A percentile compares a stretch with the other conserved stretches of the same genome.
Evolutionary conservation across 2,113 vertebrate genomes (phyloP).

Genomic region (Sylvia atricapilla): DNA sequence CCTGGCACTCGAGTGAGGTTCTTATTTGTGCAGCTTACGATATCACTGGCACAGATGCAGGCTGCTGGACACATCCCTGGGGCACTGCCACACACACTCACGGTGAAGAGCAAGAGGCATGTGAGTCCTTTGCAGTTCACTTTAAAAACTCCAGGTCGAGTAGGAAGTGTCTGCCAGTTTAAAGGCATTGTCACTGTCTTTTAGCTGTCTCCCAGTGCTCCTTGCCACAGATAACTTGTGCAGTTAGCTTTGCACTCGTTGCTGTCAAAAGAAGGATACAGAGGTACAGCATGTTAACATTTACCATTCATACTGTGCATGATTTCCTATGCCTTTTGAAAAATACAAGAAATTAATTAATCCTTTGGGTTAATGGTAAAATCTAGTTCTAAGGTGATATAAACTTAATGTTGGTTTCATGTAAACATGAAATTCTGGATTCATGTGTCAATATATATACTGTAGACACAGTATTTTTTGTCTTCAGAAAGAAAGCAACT

Average conservation of each 20-base stretch:
- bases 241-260: background rate
- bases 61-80: conserved; percentile 74
- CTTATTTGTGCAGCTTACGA: conserved; percentile 79
- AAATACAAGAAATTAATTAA: background rate
- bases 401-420: background rate
- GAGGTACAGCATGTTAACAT: conserved; percentile 39
- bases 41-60: conserved; percentile 86
- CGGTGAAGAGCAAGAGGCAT: conserved; percentile 64
- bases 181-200: conserved; percentile 67
- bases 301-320: background rate
- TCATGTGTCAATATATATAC: background rate
- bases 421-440: background rate
- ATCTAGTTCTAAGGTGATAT: background rate
- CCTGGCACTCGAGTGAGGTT: conserved; percentile 77
- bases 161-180: background rate
- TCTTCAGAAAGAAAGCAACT: background rate
- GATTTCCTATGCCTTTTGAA: background rate
- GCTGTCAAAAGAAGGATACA: conserved; percentile 58
- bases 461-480: background rate
- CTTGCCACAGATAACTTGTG: conserved; percentile 26
- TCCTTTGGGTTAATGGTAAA: background rate
- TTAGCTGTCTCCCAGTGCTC: conserved; percentile 33
- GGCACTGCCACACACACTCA: conserved; percentile 52
- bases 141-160: conserved; percentile 10
- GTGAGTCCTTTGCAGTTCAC: conserved; percentile 51